These are phyloP conservation scores for Leucophenga varia DNA, from an alignment of 1,140 invertebrate species.

Conservation along the genomic window DNA sequence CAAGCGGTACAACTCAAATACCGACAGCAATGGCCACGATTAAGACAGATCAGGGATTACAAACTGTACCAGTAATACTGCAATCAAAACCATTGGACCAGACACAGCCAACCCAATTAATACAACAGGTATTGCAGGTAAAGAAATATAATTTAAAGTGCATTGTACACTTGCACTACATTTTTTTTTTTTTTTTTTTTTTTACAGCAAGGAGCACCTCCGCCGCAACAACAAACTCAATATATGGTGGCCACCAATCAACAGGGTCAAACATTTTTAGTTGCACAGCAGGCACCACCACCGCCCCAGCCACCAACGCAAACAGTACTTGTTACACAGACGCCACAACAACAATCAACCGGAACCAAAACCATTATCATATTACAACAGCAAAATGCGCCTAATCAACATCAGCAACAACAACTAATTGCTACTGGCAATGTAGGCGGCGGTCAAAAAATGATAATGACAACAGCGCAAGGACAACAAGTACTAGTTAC, in stretches of 20 bases:
- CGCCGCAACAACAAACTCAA: constrained; percentile 22
- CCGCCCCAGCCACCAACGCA: constrained; percentile 23
- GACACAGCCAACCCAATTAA: constrained; percentile 19
- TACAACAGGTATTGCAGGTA: constrained; percentile 24
- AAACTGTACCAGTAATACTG: constrained; percentile 54
- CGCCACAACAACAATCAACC: constrained; percentile 57
- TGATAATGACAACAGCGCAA: constrained; percentile 64
- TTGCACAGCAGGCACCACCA: constrained; percentile 56
- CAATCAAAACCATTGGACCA: constrained; percentile 40
- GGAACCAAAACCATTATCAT: constrained; percentile 69
- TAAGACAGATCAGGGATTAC: constrained; percentile 47
- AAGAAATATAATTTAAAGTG: too few relatives aligned
- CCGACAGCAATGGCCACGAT: constrained; percentile 35
- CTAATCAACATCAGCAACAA: constrained; percentile 41
- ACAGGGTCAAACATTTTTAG: constrained; percentile 59
- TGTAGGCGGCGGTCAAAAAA: constrained; percentile 51
- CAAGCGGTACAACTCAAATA: constrained; percentile 23
- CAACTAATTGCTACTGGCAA: constrained; percentile 30
- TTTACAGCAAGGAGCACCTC: too few relatives aligned
- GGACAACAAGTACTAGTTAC: constrained; percentile 65
- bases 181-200: too few relatives aligned
- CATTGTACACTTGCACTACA: too few relatives aligned
- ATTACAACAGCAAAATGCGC: constrained; percentile 61
- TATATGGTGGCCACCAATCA: constrained; percentile 27
- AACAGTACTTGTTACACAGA: constrained; percentile 41